Base-by-base conservation (phyloP, 1,140 invertebrate genomes). In the Nymphalis io region DNA sequence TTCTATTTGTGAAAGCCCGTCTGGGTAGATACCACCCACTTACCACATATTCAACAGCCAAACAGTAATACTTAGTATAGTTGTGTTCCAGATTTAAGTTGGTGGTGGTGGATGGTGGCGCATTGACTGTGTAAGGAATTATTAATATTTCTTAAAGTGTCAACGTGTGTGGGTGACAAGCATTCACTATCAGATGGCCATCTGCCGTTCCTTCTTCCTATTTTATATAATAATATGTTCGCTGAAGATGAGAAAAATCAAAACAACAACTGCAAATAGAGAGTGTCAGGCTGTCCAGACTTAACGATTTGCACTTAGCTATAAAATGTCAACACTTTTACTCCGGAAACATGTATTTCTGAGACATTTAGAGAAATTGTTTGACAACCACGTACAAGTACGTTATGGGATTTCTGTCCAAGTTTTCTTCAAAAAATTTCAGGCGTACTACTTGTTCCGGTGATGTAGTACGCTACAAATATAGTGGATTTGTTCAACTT, bases 361-460 rank as follows among this genome's bases (percentile, higher is more conserved):
- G 61, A 70, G 55, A 65, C 68, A 70, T 70, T 65, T 60, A 64
- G 61, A 59, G 57, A 70, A 70, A 65, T 70, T 65, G 68, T 65
- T 70, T 70, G 68, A 70, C 62, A 70, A 65, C 68, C 68, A 70
- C 68, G 68, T 70, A 70, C 68, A 55, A 27, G 58, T 60, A 48
- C 59, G 68, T 70, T 70, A 70, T 48, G 33, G 57, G 60, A 59
- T 70, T 63, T 70, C 68, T 70, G 55, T 39, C 38, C 39, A 70
- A 70, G 55, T 70, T 70, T 55, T 60, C 55, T 60, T 46, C 42
- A 38, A 65, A 60, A 60, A 65, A 65, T 59, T 65, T 70, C 42
- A 60, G 61, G 20, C 61, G 27, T 13, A 58, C 55, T 57, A 53
- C 27, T 46, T 39, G 44, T 60, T 60, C 16, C 33, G 46, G 23